Conservation (phyloP, 30 jellyfish, hydroid and myxozoan species). For the Phacellophora camtschatica region DNA sequence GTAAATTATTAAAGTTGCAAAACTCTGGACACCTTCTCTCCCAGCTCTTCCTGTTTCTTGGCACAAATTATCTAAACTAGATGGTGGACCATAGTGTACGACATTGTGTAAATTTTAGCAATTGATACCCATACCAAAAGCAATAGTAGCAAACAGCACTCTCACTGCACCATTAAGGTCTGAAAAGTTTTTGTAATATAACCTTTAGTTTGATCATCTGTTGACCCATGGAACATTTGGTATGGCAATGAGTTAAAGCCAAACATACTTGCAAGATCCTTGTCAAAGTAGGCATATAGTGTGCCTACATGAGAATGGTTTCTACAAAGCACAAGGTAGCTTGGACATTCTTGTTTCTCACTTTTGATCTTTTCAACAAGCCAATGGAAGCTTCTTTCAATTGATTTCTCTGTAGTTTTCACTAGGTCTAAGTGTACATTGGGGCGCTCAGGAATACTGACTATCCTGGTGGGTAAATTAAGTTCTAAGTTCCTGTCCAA, state of each 20-base stretch:
- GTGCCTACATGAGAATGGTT: not conserved
- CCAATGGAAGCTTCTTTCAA: not conserved
- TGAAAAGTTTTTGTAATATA: not conserved
- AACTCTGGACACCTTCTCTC: slow-evolving; percentile 18
- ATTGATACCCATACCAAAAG: slow-evolving; percentile 19
- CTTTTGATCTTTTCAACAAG: not conserved
- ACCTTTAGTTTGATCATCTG: not conserved
- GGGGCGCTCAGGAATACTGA: not conserved
- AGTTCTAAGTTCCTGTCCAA: not conserved
- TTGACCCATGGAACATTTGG: slow-evolving; percentile 23
- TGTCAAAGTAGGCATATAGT: not conserved
- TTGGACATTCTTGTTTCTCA: not conserved
- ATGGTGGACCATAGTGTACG: slow-evolving; percentile 23
- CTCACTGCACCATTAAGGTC: not conserved
- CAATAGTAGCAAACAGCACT: slow-evolving; percentile 22
- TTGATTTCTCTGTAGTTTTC: not conserved
- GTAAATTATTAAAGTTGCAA: not conserved
- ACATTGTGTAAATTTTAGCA: not conserved
- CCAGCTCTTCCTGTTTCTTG: slow-evolving; percentile 41
- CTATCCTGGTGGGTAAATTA: not conserved
- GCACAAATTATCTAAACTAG: slow-evolving; percentile 5
- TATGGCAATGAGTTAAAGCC: not conserved
- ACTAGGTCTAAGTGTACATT: not conserved
- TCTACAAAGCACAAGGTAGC: not conserved
- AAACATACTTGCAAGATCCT: not conserved